Base-by-base conservation (phyloP, 2,113 vertebrate species). In the Dascyllus trimaculatus region DNA sequence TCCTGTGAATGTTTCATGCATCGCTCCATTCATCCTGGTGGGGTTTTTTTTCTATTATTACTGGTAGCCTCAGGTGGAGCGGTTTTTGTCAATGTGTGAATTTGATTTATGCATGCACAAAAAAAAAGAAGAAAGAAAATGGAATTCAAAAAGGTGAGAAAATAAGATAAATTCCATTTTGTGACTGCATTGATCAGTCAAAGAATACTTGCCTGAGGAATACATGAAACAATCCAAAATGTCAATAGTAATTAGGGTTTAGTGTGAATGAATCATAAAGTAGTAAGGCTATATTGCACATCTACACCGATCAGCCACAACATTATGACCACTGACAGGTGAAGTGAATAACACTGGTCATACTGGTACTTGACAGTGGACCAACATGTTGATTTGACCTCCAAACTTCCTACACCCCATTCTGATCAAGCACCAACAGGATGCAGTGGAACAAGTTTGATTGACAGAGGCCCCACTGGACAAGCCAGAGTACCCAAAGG, bases 11-110 rank as follows among this genome's bases (percentile, higher is more conserved):
- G 40, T n/a, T 52, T 81, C 2, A 56, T 0, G 21, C 49, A 61
- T 72, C 26, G 22, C 19, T 52, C 11, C 24, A 66, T 82, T 84
- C 29, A 52, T 60, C 52, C 8, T 1, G 2, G 22, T 57, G n/a
- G n/a, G n/a, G n/a, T n/a, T n/a, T 14, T 71, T 80, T 46, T 17
- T 71, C 58, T 56, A 5, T 56, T 76, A 29, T 54, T 26, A 75
- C 38, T 13, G 8, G 14, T 32, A 49, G 57, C 22, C 74, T 80
- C 38, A 60, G 46, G 46, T 63, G 54, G 63, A 57, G 59, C 59
- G 71, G 4, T 13, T 64, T 59, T 25, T 67, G 24, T 52, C 21
- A 51, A 38, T 40, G 13, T 40, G 18, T 54, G 38, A 35, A 62
- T 24, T 45, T 32, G 61, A 73, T 74, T 67, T 32, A 62, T 17